phyloP scores from a whole-genome alignment of 2,888 invertebrate species.

The Monoplex corrugatus region DNA sequence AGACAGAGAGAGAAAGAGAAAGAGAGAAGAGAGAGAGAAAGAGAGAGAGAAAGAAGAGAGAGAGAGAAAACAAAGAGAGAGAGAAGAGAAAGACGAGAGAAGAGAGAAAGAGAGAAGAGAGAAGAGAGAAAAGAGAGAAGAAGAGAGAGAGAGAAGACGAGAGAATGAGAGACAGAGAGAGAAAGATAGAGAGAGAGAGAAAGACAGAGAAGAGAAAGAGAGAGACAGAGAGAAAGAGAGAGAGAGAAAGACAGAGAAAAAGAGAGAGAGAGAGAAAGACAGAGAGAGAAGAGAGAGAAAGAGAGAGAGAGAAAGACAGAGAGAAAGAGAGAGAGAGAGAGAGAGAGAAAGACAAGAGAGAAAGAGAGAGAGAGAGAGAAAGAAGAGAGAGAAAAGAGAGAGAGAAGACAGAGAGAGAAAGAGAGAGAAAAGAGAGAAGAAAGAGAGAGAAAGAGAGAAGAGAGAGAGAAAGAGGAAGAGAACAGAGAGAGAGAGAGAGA shows the following conservation, averaged over 20 bases:
- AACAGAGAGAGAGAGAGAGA: background rate
- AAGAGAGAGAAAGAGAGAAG: no score
- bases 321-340: no score
- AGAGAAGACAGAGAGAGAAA: background rate
- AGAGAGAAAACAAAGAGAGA: background rate
- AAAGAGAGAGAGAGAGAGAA: conserved; percentile 35
- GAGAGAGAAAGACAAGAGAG: background rate
- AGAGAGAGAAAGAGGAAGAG: no score
- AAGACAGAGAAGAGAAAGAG: no score
- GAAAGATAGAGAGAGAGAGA: no score
- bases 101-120: background rate
- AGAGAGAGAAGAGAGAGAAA: background rate
- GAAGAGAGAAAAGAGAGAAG: background rate
- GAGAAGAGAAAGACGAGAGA: background rate
- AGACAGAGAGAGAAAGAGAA: background rate
- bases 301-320: background rate
- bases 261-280: conserved; percentile 35
- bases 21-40: background rate
- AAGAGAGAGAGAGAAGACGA: background rate
- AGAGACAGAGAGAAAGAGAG: conserved; percentile 8
- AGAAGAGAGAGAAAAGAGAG: conserved; percentile 12
- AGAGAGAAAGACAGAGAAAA: conserved; percentile 40
- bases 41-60: background rate
- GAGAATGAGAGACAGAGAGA: no score
- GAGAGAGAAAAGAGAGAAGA: background rate